Percentiles rank a stretch among this genome's conserved stretches.
These are phyloP conservation scores for Nymphalis polychloros DNA, from an alignment of 2,888 invertebrate genomes.

Conservation along the genomic window DNA sequence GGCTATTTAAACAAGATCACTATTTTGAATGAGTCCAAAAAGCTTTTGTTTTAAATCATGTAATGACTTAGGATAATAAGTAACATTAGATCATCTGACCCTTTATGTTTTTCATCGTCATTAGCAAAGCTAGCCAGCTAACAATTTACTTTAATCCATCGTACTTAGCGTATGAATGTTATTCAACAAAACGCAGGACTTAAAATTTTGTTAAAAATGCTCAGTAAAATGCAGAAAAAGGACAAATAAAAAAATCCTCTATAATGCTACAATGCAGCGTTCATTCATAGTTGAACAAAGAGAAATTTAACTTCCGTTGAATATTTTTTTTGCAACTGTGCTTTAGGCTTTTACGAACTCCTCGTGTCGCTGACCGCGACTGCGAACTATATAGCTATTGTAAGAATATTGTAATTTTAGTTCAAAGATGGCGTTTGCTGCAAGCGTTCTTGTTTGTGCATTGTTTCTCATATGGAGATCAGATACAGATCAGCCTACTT, in stretches of 20 bases:
- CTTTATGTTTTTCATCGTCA: not conserved
- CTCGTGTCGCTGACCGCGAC: conserved; percentile 27
- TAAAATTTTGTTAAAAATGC: conserved; percentile 15
- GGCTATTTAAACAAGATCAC: too few species aligned
- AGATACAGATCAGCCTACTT: too few species aligned
- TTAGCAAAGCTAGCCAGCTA: not conserved
- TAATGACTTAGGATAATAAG: too few species aligned
- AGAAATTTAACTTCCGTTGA: conserved; percentile 28
- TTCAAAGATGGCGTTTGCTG: conserved; percentile 13
- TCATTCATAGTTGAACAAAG: conserved; percentile 37
- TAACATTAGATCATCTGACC: too few species aligned
- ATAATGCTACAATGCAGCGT: conserved; percentile 29
- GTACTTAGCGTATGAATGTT: conserved; percentile 9
- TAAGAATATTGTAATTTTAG: conserved; percentile 13
- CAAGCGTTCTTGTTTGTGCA: not conserved
- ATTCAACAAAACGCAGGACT: conserved; percentile 1
- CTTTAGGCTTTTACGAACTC: conserved; percentile 23
- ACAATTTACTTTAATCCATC: not conserved
- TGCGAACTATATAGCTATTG: conserved; percentile 18
- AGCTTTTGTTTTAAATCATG: too few species aligned
- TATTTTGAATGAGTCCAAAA: too few species aligned
- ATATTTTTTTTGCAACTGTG: conserved; percentile 27
- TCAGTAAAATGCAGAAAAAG: conserved; percentile 21
- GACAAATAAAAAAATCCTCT: conserved; percentile 19
- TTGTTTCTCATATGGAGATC: not conserved